These are phyloP conservation scores for Drosophila persimilis DNA, from an alignment of 1,140 invertebrate species.

Conservation along the genomic window DNA sequence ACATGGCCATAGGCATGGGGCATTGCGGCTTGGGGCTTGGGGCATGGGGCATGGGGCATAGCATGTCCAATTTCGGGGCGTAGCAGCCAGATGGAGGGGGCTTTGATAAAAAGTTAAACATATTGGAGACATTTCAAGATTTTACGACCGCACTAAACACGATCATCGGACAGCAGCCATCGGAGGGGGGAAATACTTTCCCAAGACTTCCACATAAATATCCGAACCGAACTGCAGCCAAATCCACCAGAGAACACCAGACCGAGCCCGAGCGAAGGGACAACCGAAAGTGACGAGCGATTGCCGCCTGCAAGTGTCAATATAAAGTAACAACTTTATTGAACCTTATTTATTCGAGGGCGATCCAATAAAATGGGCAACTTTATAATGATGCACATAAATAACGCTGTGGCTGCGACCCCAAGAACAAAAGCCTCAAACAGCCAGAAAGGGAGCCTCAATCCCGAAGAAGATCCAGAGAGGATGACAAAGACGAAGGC, in stretches of 20 bases:
- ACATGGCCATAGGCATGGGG: slow-evolving; percentile 4
- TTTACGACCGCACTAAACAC: slow-evolving; percentile 68
- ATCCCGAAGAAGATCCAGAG: slow-evolving; percentile 6
- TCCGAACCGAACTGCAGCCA: slow-evolving; percentile 3
- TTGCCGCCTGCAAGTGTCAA: slow-evolving; percentile 80
- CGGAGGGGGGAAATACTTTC: slow-evolving; percentile 61
- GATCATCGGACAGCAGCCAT: slow-evolving; percentile 24
- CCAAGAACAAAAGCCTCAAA: slow-evolving; percentile 39
- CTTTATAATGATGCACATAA: slow-evolving; percentile 80
- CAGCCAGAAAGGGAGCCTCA: not conserved
- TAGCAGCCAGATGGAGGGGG: slow-evolving; percentile 25
- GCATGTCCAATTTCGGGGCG: slow-evolving; percentile 29
- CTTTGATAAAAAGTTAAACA: slow-evolving; percentile 56
- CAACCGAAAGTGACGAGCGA: slow-evolving; percentile 71
- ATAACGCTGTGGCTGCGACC: slow-evolving; percentile 42
- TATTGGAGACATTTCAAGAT: slow-evolving; percentile 62
- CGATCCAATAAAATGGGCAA: slow-evolving; percentile 78
- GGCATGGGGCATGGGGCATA: slow-evolving; percentile 9
- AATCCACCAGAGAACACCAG: slow-evolving; percentile 8
- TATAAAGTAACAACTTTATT: slow-evolving; percentile 82
- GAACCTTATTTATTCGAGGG: slow-evolving; percentile 78
- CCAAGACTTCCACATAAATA: slow-evolving; percentile 72
- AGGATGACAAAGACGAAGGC: slow-evolving; percentile 28
- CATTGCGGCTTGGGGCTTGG: not conserved
- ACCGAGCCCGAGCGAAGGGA: slow-evolving; percentile 13